Base-by-base conservation (phyloP, 2,797 vertebrate genomes). In the Hippocampus kuda region DNA sequence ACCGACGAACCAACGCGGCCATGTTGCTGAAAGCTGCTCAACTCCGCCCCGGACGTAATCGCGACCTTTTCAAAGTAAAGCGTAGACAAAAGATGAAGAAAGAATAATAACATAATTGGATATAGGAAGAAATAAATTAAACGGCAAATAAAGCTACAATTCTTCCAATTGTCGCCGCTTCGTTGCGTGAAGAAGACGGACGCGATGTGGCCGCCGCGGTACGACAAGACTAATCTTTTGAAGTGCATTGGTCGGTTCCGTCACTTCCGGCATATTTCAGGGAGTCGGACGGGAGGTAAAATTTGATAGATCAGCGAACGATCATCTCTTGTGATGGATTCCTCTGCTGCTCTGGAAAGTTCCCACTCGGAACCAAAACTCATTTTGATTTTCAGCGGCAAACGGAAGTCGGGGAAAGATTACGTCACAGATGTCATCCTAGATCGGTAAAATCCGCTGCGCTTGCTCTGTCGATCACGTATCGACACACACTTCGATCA, bases 381-480 rank as follows among this genome's bases (percentile, higher is more conserved):
- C 15, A 68, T 92, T 42, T 77, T 92, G 56, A 68, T 92, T 34
- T 91, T 92, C 75, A 91, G 91, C 27, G 91, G 91, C 48, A 92
- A 92, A 72, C 79, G 91, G 24, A 92, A 92, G 71, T 91, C 91
- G 4, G 91, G 91, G 1, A 92, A 92, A 66, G 91, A 92, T 65
- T 89, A 88, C 48, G 82, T 92, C 46, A 89, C 91, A 16, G 85
- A 90, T 66, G 24, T 81, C 61, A 83, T 92, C 54, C 81, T 77
- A 6, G 49, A 78, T 9, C 85, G 91, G 91, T 92, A 72, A 85
- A 12, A 11, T 48, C 9, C 61, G 18, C 18, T 27, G 5, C 16
- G 20, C 7, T 4, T 16, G 68, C 4, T 30, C 20, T 22, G 48
- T 51, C 7, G 20, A 22, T 41, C 11, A 24, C 41, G 18, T 12